Base-by-base conservation (phyloP, 2,797 vertebrate genomes). In the Microcaecilia unicolor region DNA sequence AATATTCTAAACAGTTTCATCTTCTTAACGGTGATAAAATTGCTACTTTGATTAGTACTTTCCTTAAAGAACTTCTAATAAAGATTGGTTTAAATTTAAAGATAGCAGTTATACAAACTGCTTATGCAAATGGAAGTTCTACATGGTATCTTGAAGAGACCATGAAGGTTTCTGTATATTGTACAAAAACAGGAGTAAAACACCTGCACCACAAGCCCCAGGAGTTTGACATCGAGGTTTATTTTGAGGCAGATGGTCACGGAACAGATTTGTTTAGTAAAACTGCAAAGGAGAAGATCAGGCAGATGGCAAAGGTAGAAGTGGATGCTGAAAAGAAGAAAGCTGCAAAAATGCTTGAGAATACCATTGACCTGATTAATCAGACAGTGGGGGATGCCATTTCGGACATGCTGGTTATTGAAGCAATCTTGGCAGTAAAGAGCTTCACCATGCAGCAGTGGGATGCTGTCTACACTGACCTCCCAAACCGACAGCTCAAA, bases 1-100 rank as follows among this genome's bases (percentile, higher is more conserved):
- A n/a, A n/a, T n/a, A n/a, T n/a, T n/a, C n/a, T n/a, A n/a, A n/a
- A n/a, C n/a, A n/a, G n/a, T n/a, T n/a, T n/a, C n/a, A n/a, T 53
- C 82, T 99, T 19, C 71, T 97, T 0, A 96, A 98, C 21, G 94
- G 96, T 64, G 96, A 99, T 72, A 98, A 98, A 78, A 93, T 98
- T 15, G 90, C 92, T 7, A 90, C 87, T 2, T 81, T 99, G 30
- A 91, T 99, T 49, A 89, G 89, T 63, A 88, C 80, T 28, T 98
- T 89, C 55, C 86, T 99, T 6, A 93, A 95, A 64, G 90, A 98
- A 52, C 81, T 93, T 36, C 76, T 98, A 43, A 66, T 70, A 41
- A 83, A 95, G 90, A 78, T 88, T 41, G 84, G 80, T 28, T 64
- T 93, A 38, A 55, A 74, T 25, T 53, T 98, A 29, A 68, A 75